Evolutionary conservation across 2,113 vertebrate species (phyloP).

Genomic region (Rhinoderma darwinii): DNA sequence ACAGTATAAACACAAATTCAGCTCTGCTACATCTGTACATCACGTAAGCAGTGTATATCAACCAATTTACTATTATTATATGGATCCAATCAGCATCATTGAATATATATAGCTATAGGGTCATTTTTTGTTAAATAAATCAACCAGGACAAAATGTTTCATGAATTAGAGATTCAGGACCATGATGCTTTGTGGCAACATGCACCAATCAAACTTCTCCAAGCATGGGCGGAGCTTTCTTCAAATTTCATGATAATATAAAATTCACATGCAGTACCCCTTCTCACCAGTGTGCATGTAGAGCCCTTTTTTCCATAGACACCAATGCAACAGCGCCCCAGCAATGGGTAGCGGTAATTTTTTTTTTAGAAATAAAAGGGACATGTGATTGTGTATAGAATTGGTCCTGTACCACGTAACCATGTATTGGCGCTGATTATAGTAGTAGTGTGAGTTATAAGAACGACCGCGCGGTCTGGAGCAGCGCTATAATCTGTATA

Average conservation of each 20-base stretch:
- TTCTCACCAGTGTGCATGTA: not conserved
- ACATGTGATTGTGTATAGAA: not conserved
- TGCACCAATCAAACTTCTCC: not conserved
- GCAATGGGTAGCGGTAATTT: not conserved
- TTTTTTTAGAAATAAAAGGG: not conserved
- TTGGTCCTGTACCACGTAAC: not conserved
- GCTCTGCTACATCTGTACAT: not conserved
- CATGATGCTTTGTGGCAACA: not conserved
- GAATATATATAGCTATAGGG: not conserved
- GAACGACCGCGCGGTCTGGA: not conserved
- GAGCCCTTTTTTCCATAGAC: not conserved
- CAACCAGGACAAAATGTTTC: not conserved
- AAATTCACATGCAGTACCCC: not conserved
- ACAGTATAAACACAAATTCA: not conserved
- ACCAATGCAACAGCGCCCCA: constrained; percentile 3
- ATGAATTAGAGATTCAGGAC: not conserved
- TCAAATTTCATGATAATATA: not conserved
- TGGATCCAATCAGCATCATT: not conserved
- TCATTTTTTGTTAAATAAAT: not conserved
- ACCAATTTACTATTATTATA: too few species aligned
- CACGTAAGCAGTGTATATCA: not conserved
- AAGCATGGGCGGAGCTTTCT: not conserved
- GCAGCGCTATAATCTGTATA: not conserved
- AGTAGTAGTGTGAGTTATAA: not conserved
- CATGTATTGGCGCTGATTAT: not conserved